Conservation (phyloP, 2,797 vertebrate species). For the Urocyon cinereoargenteus region DNA sequence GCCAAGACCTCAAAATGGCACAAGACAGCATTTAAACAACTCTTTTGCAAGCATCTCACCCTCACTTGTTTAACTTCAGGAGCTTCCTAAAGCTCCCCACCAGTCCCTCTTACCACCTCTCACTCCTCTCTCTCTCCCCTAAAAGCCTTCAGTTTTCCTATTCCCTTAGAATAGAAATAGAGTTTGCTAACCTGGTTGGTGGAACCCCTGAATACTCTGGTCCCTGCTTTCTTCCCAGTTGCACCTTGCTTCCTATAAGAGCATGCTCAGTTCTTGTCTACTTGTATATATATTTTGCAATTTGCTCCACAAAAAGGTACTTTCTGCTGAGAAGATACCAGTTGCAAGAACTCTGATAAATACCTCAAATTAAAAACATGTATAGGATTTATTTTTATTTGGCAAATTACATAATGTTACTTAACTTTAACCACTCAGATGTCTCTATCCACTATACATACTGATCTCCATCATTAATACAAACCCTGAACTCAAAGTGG, state of each 20-base stretch:
- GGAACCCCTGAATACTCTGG: not conserved
- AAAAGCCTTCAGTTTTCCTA: not conserved
- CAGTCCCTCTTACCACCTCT: not conserved
- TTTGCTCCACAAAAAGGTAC: slow-evolving; percentile 18
- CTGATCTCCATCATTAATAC: not conserved
- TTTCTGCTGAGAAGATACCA: not conserved
- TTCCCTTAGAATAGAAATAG: not conserved
- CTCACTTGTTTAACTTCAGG: not conserved
- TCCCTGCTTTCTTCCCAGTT: not conserved
- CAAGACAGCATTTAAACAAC: not conserved
- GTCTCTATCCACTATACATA: not conserved
- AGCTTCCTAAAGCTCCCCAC: not conserved
- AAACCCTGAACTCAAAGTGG: slow-evolving; percentile 17
- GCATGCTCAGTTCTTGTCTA: not conserved
- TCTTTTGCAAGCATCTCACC: not conserved
- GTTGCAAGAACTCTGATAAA: not conserved
- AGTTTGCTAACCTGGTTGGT: not conserved
- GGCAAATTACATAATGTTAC: slow-evolving; percentile 48
- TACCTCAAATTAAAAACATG: slow-evolving; percentile 1
- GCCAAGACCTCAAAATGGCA: not conserved
- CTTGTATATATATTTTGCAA: not conserved
- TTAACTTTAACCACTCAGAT: slow-evolving; percentile 62
- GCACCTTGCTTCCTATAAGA: not conserved
- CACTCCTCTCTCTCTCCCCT: not conserved
- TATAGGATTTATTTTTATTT: slow-evolving; percentile 55